Evolutionary conservation across 2,797 vertebrate genomes (phyloP).

Genomic region (Triplophysa yarkandensis): DNA sequence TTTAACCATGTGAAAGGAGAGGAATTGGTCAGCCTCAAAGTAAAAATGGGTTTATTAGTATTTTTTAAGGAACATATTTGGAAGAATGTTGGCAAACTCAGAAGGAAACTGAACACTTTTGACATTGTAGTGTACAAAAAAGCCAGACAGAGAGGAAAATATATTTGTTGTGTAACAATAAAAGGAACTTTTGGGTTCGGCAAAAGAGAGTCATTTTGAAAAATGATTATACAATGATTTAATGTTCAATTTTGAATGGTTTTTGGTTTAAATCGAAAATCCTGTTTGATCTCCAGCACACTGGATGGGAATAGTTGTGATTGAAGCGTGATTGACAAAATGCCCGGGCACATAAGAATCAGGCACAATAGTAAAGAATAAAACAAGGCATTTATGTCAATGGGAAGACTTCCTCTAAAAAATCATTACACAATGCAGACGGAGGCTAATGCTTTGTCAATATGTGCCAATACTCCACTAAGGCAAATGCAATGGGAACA

Average conservation of each 20-base stretch:
- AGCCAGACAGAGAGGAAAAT: no score
- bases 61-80: neutral
- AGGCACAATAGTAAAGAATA: constrained; percentile 46
- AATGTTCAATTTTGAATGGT: no score
- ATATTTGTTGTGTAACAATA: no score
- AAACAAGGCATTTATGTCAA: constrained; percentile 59
- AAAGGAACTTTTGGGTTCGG: no score
- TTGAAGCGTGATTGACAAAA: constrained; percentile 55
- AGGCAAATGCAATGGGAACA: constrained; percentile 27
- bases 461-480: constrained; percentile 34
- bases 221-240: no score
- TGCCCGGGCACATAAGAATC: constrained; percentile 53
- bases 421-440: constrained; percentile 48
- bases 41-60: no score
- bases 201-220: no score
- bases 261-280: constrained; percentile 31
- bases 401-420: constrained; percentile 51
- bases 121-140: no score
- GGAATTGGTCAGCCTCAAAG: neutral
- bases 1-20: no score
- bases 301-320: constrained; percentile 49
- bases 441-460: constrained; percentile 46
- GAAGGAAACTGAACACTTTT: neutral
- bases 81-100: neutral
- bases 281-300: constrained; percentile 47